phyloP scores from a whole-genome alignment of 2,797 vertebrate genomes.

The Sebastes itinus region DNA sequence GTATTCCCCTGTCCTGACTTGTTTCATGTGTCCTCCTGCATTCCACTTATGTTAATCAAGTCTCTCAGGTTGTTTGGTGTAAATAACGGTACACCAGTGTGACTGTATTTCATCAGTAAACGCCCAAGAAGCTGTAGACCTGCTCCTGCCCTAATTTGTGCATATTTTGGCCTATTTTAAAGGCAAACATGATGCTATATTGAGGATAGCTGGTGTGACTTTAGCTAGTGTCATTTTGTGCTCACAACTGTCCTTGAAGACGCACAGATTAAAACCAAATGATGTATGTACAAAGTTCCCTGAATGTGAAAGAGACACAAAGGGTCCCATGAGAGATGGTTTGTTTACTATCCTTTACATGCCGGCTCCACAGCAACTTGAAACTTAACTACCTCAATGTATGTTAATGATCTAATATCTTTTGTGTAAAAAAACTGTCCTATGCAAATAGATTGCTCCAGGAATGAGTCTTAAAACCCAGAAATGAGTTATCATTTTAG shows the following conservation, averaged over 20 bases:
- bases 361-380: neutral
- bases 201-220: neutral
- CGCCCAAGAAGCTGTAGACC: neutral
- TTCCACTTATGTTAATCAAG: constrained; percentile 18
- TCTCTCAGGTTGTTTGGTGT: neutral
- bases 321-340: neutral
- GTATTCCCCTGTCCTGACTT: constrained; percentile 34
- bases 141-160: neutral
- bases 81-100: neutral
- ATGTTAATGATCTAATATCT: neutral
- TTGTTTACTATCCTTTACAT: neutral
- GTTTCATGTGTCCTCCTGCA: constrained; percentile 6
- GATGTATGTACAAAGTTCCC: neutral
- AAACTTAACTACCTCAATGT: neutral
- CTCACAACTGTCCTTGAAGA: neutral
- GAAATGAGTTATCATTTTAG: no score
- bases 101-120: neutral
- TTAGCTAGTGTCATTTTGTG: neutral
- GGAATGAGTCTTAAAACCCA: no score
- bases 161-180: constrained; percentile 19
- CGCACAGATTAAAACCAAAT: neutral
- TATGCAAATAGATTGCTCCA: no score
- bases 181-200: neutral
- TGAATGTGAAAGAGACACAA: neutral
- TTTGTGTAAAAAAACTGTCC: neutral